Evolutionary conservation across 2,113 vertebrate species (phyloP).

Genomic region (Lasiurus borealis): DNA sequence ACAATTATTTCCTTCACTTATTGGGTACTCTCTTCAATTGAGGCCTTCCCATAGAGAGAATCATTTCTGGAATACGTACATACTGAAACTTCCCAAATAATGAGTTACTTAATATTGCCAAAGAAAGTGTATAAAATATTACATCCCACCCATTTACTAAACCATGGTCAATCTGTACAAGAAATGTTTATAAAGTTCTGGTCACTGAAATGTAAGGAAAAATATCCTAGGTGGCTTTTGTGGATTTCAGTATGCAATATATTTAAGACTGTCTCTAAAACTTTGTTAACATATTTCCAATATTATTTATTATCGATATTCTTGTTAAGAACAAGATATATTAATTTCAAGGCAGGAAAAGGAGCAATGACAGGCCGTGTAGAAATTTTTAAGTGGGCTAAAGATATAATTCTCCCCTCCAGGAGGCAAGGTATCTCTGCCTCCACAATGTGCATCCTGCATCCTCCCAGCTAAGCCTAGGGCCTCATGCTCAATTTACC

Average conservation of each 20-base stretch:
- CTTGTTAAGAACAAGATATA: background rate
- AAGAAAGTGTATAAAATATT: background rate
- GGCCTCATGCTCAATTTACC: background rate
- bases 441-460: background rate
- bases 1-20: background rate
- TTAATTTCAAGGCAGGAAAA: background rate
- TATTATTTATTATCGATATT: background rate
- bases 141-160: background rate
- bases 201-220: background rate
- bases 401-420: background rate
- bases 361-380: background rate
- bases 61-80: background rate
- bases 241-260: background rate
- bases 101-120: background rate
- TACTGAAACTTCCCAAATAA: background rate
- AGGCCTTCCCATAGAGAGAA: background rate
- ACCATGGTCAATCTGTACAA: background rate
- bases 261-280: background rate
- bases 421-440: background rate
- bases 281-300: background rate
- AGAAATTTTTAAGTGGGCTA: background rate
- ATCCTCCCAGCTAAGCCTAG: background rate
- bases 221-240: background rate
- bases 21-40: background rate
- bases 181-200: background rate